A percentile compares a stretch with the other conserved stretches of the same genome.
Conservation (phyloP, 2,113 vertebrate species). For the Pelmatolapia mariae region DNA sequence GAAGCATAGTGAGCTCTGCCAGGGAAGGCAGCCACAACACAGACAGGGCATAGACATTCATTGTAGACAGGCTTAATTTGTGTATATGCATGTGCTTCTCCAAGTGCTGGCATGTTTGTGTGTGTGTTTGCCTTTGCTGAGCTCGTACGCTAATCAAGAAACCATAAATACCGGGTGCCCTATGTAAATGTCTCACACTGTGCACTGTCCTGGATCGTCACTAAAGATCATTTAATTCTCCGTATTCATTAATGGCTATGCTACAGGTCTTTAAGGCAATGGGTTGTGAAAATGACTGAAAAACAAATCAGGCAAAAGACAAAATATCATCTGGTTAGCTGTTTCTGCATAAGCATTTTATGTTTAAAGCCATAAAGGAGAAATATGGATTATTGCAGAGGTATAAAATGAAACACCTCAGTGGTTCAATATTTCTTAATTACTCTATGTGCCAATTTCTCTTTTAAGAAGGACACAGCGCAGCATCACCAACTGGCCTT, state of each 20-base stretch:
- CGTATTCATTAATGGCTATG: conserved; percentile 1
- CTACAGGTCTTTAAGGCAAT: conserved; percentile 17
- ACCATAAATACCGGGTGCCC: neutral
- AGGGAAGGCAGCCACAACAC: conserved; percentile 17
- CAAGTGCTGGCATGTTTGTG: neutral
- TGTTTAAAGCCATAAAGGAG: conserved; percentile 19
- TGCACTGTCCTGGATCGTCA: neutral
- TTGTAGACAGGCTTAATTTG: neutral
- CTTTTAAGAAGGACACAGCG: conserved; percentile 28
- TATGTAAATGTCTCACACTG: neutral
- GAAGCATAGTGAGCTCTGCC: conserved; percentile 10
- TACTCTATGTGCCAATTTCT: conserved; percentile 9
- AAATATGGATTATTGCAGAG: neutral
- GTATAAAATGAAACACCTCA: conserved; percentile 12
- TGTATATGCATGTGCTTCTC: neutral
- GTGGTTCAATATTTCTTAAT: conserved; percentile 25
- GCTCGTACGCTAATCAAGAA: neutral
- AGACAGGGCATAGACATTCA: neutral
- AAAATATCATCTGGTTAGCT: neutral
- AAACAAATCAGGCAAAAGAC: conserved; percentile 16
- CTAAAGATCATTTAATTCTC: neutral
- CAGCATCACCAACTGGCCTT: conserved; percentile 53
- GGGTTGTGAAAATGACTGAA: conserved; percentile 6
- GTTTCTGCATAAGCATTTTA: neutral
- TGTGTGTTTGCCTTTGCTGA: neutral